These are phyloP conservation scores for Bhutanitis thaidina DNA, from an alignment of 2,888 invertebrate species.

Conservation along the genomic window DNA sequence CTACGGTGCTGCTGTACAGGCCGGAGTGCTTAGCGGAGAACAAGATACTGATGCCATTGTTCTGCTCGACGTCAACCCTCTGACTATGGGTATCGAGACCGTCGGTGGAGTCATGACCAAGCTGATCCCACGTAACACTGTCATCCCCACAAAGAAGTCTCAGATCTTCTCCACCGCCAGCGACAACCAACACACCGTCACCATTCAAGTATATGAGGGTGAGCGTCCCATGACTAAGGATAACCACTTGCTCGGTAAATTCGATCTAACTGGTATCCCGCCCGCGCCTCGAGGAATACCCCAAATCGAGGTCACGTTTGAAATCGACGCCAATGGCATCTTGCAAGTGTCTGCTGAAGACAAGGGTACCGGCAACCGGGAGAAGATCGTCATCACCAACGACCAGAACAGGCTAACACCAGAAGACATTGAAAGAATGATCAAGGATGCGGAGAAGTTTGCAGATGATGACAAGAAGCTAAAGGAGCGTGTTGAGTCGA, in stretches of 20 bases:
- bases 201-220: conserved; percentile 99
- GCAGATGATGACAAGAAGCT: conserved; percentile 99
- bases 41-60: conserved; percentile 98
- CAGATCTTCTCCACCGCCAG: conserved; percentile 99
- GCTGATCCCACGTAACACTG: conserved; percentile 97
- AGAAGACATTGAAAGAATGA: conserved; percentile 99
- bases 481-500: conserved; percentile 96
- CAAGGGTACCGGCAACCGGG: conserved; percentile 99
- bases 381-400: conserved; percentile 99
- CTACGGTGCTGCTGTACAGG: conserved; percentile 99
- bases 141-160: conserved; percentile 99
- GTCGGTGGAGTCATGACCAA: conserved; percentile 99
- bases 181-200: conserved; percentile 99
- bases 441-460: conserved; percentile 99
- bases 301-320: conserved; percentile 96
- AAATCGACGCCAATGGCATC: conserved; percentile 97
- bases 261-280: conserved; percentile 98
- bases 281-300: conserved; percentile 96
- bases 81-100: conserved; percentile 99
- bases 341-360: conserved; percentile 98
- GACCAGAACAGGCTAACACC: conserved; percentile 98
- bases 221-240: conserved; percentile 99
- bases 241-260: conserved; percentile 98
- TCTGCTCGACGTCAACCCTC: conserved; percentile 97
- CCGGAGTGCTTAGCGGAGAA: conserved; percentile 98